Percentiles rank a stretch among this genome's conserved stretches.
Evolutionary conservation across 1,140 invertebrate species (phyloP).

Genomic region (Patella vulgata): DNA sequence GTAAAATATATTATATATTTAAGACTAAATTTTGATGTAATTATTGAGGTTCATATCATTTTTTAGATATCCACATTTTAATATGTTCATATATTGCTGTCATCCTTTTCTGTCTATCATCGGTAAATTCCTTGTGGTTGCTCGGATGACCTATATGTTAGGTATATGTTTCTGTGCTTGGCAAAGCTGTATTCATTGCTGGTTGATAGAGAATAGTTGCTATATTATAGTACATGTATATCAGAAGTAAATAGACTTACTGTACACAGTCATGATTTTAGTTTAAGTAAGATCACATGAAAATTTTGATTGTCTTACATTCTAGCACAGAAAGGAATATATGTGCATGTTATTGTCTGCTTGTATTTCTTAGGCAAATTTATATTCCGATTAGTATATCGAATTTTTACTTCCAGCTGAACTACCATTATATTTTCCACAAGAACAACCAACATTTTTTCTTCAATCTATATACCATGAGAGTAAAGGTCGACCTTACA

Average conservation of each 20-base stretch:
- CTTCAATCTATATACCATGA: constrained; percentile 67
- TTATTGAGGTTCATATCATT: background rate
- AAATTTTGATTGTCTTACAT: too few relatives aligned
- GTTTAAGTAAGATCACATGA: background rate
- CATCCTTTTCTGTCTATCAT: background rate
- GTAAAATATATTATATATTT: too few relatives aligned
- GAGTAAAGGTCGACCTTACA: constrained; percentile 59
- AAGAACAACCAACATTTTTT: constrained; percentile 58
- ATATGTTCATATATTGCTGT: background rate
- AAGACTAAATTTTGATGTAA: background rate
- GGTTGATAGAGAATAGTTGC: background rate
- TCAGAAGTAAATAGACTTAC: too few relatives aligned
- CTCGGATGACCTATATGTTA: too few relatives aligned
- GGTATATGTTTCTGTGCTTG: background rate
- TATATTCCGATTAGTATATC: too few relatives aligned
- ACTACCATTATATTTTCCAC: constrained; percentile 61
- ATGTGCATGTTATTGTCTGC: too few relatives aligned
- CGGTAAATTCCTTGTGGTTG: too few relatives aligned
- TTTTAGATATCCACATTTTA: background rate
- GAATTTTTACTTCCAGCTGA: constrained; percentile 60
- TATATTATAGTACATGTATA: background rate
- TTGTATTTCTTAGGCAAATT: too few relatives aligned
- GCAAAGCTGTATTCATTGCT: background rate
- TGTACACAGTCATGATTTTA: background rate
- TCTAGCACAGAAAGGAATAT: background rate